Evolutionary conservation across 2,113 vertebrate species (phyloP).

Genomic region (Salvelinus namaycush): DNA sequence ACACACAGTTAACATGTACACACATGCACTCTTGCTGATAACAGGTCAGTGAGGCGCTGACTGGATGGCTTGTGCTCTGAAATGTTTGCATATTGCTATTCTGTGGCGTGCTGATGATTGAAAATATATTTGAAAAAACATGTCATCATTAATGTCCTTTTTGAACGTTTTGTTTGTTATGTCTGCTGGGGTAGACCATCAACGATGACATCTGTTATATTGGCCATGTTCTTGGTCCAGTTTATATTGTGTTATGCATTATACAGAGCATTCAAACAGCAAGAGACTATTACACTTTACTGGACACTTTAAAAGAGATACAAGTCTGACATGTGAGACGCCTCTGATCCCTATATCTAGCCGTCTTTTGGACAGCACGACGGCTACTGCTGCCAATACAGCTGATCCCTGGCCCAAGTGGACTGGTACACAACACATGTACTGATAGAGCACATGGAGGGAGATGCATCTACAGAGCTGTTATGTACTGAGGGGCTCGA

Average conservation of each 20-base stretch:
- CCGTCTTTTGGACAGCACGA: too few species aligned
- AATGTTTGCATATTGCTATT: background rate
- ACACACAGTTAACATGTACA: background rate
- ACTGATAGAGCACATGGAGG: background rate
- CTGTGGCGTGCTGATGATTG: too few species aligned
- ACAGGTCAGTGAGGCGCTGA: background rate
- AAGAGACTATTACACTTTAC: background rate
- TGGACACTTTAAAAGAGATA: too few species aligned
- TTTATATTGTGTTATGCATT: too few species aligned
- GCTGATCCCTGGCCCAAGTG: too few species aligned
- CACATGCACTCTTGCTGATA: background rate
- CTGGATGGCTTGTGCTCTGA: background rate
- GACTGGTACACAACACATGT: too few species aligned
- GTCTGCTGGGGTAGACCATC: too few species aligned
- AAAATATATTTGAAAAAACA: too few species aligned
- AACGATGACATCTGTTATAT: background rate
- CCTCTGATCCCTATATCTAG: background rate
- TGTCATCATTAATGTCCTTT: too few species aligned
- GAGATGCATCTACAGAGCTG: background rate
- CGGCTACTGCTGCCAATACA: too few species aligned
- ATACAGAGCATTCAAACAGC: background rate
- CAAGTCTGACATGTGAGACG: background rate
- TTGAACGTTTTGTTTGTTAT: background rate
- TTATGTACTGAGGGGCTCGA: too few species aligned
- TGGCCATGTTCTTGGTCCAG: background rate